Base-by-base conservation (phyloP, 2,797 vertebrate genomes). In the Discoglossus pictus region DNA sequence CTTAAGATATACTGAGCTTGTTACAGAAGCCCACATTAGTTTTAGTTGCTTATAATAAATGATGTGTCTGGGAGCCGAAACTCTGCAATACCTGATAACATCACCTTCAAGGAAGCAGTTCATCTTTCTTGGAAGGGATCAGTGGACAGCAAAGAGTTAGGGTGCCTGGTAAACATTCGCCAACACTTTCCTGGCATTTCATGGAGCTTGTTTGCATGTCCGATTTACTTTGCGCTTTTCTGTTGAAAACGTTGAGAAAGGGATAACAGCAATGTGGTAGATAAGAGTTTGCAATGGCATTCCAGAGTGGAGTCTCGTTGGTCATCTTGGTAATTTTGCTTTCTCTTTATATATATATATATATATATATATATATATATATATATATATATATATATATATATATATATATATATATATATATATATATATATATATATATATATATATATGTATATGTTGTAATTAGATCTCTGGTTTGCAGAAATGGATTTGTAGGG, bases 121-220 rank as follows among this genome's bases (percentile, higher is more conserved):
- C 25, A 58, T 60, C 44, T 68, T 43, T 60, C 46, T 51, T 18
- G 36, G 44, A 25, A 23, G 46, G 13, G 12, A 12, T 48, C 12
- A 42, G 21, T 2, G 7, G 16, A 9, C 21, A 17, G 42, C 31
- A 35, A 4, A 31, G 21, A 23, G 16, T 34, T 12, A 11, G 27
- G 11, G 27, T 6, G 23, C 8, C 31, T n/a, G 11, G 21, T 39
- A 16, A 50, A 13, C 44, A 4, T 11, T 4, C 18, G 8, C 17
- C 48, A 13, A 23, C 16, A 13, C 51, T 6, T 25, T 39, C 18
- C 36, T 31, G 21, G 6, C 27, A 5, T 53, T 53, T 68, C 48
- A 9, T 61, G 52, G 27, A 47, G 51, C 23, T 27, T 6, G 55
- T 69, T 17, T 69, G 48, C 39, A 21, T 61, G 40, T 60, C 48